Percentiles rank a stretch among this genome's conserved stretches.
These are phyloP conservation scores for Cybosia mesomella DNA, from an alignment of 2,888 invertebrate genomes.

Conservation along the genomic window DNA sequence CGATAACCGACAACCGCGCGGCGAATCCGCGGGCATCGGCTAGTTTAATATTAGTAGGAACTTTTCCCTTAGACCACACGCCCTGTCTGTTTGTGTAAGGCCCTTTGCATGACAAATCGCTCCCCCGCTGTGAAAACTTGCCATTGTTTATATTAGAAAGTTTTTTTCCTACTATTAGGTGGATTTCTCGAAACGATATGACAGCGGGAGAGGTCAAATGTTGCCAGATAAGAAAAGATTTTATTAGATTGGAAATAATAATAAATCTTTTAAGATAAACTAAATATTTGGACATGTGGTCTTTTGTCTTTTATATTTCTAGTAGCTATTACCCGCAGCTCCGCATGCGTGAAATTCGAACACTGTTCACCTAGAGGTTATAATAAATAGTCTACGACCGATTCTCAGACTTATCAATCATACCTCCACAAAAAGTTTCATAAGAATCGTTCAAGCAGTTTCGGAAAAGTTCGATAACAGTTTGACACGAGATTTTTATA, in stretches of 20 bases:
- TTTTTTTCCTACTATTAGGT: conserved; percentile 32
- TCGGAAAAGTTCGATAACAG: too few relatives aligned
- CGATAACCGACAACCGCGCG: too few relatives aligned
- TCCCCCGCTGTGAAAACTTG: conserved; percentile 50
- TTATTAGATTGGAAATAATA: neutral
- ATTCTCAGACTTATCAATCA: too few relatives aligned
- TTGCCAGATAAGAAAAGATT: conserved; percentile 17
- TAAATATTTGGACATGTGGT: neutral
- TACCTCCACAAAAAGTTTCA: too few relatives aligned
- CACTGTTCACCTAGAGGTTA: too few relatives aligned
- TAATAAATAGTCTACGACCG: too few relatives aligned
- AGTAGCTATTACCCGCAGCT: too few relatives aligned
- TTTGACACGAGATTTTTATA: too few relatives aligned
- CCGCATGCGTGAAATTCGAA: too few relatives aligned
- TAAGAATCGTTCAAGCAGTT: too few relatives aligned
- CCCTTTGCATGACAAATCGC: conserved; percentile 58
- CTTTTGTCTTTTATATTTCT: neutral
- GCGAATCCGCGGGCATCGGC: too few relatives aligned
- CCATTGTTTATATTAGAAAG: conserved; percentile 47
- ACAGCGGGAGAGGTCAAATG: conserved; percentile 36
- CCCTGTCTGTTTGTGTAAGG: conserved; percentile 37
- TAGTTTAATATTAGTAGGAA: too few relatives aligned
- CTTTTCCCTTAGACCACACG: neutral
- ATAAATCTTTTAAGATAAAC: neutral
- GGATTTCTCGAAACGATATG: conserved; percentile 28